Percentiles rank a stretch among this genome's conserved stretches.
phyloP scores from a whole-genome alignment of 2,888 invertebrate species.

The Tachina lurida region DNA sequence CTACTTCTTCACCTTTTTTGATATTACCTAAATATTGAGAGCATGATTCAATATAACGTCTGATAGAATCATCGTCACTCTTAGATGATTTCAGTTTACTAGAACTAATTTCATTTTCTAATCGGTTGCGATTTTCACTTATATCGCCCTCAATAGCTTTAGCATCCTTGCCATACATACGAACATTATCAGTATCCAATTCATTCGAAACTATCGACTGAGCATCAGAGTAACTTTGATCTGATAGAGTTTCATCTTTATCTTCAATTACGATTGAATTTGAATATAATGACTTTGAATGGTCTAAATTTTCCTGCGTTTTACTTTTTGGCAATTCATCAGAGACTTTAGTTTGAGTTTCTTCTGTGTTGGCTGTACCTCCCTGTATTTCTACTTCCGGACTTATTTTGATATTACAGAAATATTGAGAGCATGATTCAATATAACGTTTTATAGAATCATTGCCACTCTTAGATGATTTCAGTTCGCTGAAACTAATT shows the following conservation, averaged over 20 bases:
- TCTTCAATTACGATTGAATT: neutral
- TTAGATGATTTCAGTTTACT: conserved; percentile 82
- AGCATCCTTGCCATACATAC: neutral
- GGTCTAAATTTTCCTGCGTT: neutral
- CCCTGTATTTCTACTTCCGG: conserved; percentile 72
- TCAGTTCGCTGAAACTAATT: conserved; percentile 83
- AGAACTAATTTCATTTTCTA: conserved; percentile 82
- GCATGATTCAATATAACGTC: conserved; percentile 82
- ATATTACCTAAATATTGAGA: conserved; percentile 79
- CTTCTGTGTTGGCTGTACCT: neutral
- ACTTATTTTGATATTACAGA: conserved; percentile 75
- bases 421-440: conserved; percentile 81
- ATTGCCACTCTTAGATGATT: conserved; percentile 82
- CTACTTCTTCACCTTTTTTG: conserved; percentile 74
- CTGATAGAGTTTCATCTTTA: conserved; percentile 27
- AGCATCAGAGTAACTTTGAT: conserved; percentile 10
- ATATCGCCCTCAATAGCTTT: conserved; percentile 77
- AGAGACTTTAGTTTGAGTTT: conserved; percentile 37
- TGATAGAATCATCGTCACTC: conserved; percentile 82
- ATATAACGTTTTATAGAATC: conserved; percentile 81
- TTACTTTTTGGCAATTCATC: conserved; percentile 16
- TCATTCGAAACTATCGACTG: too few relatives aligned
- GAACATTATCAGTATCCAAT: too few relatives aligned
- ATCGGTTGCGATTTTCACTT: conserved; percentile 80
- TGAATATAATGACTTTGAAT: conserved; percentile 38